Conservation (phyloP, 1,140 invertebrate genomes). For the Ditylenchus dipsaci region DNA sequence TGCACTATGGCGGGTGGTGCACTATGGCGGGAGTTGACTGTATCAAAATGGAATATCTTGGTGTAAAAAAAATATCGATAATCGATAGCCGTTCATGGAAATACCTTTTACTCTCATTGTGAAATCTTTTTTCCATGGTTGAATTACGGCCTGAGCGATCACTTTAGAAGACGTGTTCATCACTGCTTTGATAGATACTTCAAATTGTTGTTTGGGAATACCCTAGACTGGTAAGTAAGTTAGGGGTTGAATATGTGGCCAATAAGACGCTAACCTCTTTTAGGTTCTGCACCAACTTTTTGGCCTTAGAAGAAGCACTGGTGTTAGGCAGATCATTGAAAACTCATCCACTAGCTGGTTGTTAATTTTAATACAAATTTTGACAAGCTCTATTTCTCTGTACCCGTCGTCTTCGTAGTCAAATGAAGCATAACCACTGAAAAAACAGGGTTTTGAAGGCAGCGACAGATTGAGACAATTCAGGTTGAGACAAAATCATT, state of each 20-base stretch:
- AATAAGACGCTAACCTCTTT: conserved; percentile 62
- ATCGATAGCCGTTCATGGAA: too few relatives aligned
- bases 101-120: conserved; percentile 50
- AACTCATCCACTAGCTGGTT: conserved; percentile 78
- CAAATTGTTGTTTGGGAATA: conserved; percentile 80
- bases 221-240: neutral
- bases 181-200: conserved; percentile 78
- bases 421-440: conserved; percentile 90
- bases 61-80: too few relatives aligned
- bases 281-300: conserved; percentile 72
- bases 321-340: conserved; percentile 73
- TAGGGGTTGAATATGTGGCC: neutral
- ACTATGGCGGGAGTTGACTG: too few relatives aligned
- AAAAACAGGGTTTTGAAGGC: conserved; percentile 59
- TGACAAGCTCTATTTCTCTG: conserved; percentile 32
- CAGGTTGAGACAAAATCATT: neutral
- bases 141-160: conserved; percentile 78
- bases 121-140: conserved; percentile 81
- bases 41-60: too few relatives aligned
- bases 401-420: conserved; percentile 82
- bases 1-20: too few relatives aligned
- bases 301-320: conserved; percentile 69
- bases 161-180: conserved; percentile 72
- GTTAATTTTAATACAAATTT: conserved; percentile 78
- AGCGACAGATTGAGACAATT: too few relatives aligned